These are phyloP conservation scores for Diogma glabrata DNA, from an alignment of 2,888 invertebrate species.

Conservation along the genomic window DNA sequence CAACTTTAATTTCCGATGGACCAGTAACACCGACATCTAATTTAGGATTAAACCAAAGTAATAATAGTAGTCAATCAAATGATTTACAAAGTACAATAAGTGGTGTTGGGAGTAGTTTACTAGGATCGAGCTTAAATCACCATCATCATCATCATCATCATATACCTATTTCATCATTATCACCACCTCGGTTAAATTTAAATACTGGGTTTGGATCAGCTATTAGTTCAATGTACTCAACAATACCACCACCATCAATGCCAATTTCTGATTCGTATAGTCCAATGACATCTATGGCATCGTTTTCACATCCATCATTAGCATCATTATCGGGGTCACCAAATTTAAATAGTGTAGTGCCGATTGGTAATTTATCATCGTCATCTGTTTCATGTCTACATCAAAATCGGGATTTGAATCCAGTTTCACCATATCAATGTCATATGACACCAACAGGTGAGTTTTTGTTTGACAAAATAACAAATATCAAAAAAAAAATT, in stretches of 20 bases:
- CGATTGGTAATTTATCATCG: constrained; percentile 18
- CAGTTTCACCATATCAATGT: constrained; percentile 34
- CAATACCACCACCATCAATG: constrained; percentile 52
- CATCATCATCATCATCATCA: constrained; percentile 23
- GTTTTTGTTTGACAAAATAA: neutral
- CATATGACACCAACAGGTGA: constrained; percentile 28
- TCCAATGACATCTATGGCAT: constrained; percentile 32
- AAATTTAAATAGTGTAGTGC: constrained; percentile 21
- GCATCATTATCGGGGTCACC: constrained; percentile 28
- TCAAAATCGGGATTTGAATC: constrained; percentile 31
- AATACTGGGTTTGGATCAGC: constrained; percentile 47
- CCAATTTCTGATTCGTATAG: constrained; percentile 61
- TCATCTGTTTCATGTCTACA: constrained; percentile 22
- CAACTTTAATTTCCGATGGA: constrained; percentile 15
- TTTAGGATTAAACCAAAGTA: constrained; percentile 13
- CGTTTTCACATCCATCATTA: constrained; percentile 31
- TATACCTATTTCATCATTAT: constrained; percentile 35
- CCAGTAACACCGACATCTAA: neutral
- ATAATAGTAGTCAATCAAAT: constrained; percentile 14
- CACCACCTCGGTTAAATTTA: constrained; percentile 47
- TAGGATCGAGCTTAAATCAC: constrained; percentile 10
- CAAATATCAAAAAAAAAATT: neutral
- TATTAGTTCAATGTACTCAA: constrained; percentile 51
- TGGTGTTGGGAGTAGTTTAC: constrained; percentile 15
- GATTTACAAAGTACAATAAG: constrained; percentile 15